Percentiles rank a stretch among this genome's conserved stretches.
Evolutionary conservation across 1,140 invertebrate species (phyloP).

Genomic region (Onthophagus taurus): DNA sequence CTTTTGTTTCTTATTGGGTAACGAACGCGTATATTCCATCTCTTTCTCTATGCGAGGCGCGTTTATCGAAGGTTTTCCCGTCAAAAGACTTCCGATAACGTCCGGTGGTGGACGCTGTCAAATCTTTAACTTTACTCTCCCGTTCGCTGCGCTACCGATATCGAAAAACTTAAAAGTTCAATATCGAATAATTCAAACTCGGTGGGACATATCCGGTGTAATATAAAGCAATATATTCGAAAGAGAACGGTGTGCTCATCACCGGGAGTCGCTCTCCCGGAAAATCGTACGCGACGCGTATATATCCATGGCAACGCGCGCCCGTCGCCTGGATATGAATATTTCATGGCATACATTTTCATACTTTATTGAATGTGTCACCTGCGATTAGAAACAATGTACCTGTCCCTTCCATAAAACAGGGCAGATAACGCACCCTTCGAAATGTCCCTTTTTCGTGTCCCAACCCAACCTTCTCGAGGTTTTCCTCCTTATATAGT

Average conservation of each 20-base stretch:
- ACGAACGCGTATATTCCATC: no score
- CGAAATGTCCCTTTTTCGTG: slow-evolving; percentile 5
- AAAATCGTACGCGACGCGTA: slow-evolving; percentile 44
- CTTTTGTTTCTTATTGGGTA: no score
- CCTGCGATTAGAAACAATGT: slow-evolving; percentile 38
- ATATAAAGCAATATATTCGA: no score
- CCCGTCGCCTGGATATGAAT: slow-evolving; percentile 38
- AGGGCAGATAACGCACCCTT: slow-evolving; percentile 11
- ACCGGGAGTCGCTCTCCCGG: no score
- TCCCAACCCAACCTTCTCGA: no score
- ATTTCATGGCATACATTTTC: slow-evolving; percentile 41
- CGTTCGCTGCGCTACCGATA: background rate
- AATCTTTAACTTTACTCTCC: slow-evolving; percentile 6
- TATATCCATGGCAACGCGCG: slow-evolving; percentile 42
- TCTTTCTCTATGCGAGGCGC: no score
- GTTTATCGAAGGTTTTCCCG: no score
- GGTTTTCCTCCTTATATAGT: no score
- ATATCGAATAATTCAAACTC: background rate
- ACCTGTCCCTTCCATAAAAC: slow-evolving; percentile 29
- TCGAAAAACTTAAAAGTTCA: slow-evolving; percentile 3
- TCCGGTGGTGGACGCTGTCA: no score
- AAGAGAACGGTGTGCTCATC: no score
- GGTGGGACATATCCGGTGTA: no score
- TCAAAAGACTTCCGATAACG: no score
- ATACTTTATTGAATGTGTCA: slow-evolving; percentile 41